phyloP scores from a whole-genome alignment of 2,113 vertebrate genomes.

The Sardina pilchardus region DNA sequence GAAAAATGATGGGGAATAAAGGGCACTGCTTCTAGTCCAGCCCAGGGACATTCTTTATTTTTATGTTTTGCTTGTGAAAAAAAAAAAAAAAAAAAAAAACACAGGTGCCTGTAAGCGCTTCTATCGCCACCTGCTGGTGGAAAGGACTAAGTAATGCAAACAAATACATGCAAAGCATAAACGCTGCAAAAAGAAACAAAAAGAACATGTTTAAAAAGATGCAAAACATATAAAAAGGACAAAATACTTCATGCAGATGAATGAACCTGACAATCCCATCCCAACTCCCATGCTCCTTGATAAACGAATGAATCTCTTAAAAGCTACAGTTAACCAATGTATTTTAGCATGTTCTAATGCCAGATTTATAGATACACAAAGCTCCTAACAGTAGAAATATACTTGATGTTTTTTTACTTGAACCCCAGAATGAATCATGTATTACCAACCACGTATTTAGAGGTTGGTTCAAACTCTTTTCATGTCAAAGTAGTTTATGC shows the following conservation, averaged over 20 bases:
- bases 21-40: slow-evolving; percentile 30
- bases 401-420: slow-evolving; percentile 26
- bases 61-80: slow-evolving; percentile 60
- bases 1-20: neutral
- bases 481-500: neutral
- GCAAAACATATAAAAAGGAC: slow-evolving; percentile 41
- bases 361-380: slow-evolving; percentile 54
- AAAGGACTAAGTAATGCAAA: slow-evolving; percentile 47
- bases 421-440: slow-evolving; percentile 24
- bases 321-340: slow-evolving; percentile 64
- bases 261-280: slow-evolving; percentile 60
- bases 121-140: slow-evolving; percentile 50
- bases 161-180: slow-evolving; percentile 46
- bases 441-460: neutral
- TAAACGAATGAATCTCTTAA: slow-evolving; percentile 54
- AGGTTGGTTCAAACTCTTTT: neutral
- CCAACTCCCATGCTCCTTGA: slow-evolving; percentile 42
- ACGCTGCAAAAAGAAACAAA: neutral
- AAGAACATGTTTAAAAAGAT: slow-evolving; percentile 37
- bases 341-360: slow-evolving; percentile 68
- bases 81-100: slow-evolving; percentile 52
- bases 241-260: slow-evolving; percentile 55
- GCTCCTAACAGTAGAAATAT: slow-evolving; percentile 49
- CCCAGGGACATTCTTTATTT: slow-evolving; percentile 20
- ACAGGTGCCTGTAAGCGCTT: slow-evolving; percentile 69